Evolutionary conservation across 2,888 invertebrate genomes (phyloP).

Genomic region (Eumerus sabulonum): DNA sequence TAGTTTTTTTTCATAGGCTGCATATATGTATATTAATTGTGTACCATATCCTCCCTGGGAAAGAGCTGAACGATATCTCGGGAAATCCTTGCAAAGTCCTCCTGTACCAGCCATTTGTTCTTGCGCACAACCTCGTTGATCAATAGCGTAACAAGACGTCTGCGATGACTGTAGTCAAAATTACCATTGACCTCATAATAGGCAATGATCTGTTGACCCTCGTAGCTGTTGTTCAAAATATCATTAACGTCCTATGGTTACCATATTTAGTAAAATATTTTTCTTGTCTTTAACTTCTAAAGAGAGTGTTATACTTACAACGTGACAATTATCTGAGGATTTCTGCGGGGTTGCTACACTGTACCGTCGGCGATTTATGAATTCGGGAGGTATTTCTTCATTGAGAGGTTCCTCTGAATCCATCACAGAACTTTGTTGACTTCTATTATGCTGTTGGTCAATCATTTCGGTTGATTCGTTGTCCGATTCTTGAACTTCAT

Average conservation of each 20-base stretch:
- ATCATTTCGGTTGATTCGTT: constrained; percentile 32
- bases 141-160: constrained; percentile 47
- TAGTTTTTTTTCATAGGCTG: too few species aligned
- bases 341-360: constrained; percentile 17
- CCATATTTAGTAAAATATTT: not conserved
- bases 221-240: constrained; percentile 40
- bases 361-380: constrained; percentile 12
- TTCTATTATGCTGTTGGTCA: constrained; percentile 8
- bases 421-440: constrained; percentile 12
- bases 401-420: constrained; percentile 12
- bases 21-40: too few species aligned
- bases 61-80: constrained; percentile 44
- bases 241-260: constrained; percentile 39
- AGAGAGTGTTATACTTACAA: constrained; percentile 56
- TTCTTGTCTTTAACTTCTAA: not conserved
- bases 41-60: constrained; percentile 55
- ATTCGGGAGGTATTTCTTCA: constrained; percentile 8
- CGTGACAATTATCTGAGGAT: constrained; percentile 23
- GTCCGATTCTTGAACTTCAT: constrained; percentile 39
- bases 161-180: constrained; percentile 56
- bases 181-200: constrained; percentile 57
- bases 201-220: constrained; percentile 54
- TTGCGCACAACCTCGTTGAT: constrained; percentile 56
- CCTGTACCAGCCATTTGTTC: constrained; percentile 55
- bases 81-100: constrained; percentile 54